Evolutionary conservation across 2,797 vertebrate species (phyloP), one percentile per base, ranked within the genome.

Genomic region (Cirrhinus mrigala): DNA sequence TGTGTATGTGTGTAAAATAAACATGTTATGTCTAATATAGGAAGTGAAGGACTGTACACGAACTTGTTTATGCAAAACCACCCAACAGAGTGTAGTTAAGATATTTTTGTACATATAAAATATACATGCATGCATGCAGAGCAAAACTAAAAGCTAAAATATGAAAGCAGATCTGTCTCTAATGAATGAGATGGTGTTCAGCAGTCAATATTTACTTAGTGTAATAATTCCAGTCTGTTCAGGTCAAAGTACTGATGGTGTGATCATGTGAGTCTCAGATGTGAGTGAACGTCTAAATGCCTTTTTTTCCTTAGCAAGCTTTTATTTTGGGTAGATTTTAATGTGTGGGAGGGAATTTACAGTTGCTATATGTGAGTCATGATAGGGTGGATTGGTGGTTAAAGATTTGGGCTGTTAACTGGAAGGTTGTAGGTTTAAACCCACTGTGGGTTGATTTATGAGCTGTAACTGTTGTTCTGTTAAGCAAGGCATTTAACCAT

Each of bases 201-300:
- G 69, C 33, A 75, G 58, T 58, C 44, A 56, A 8, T 80, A 44
- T 80, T 84, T 69, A 64, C 62, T 44, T n/a, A 22, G 40, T 8
- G 40, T 24, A 54, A 60, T 58, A 22, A 74, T 50, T 74, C 46
- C 4, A 48, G 24, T 48, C 18, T 69, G 44, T 70, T 77, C 37
- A 60, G 86, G 68, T 48, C 62, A 79, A 87, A 87, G 82, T 84
- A 62, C 88, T 80, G 20, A 22, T 22, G 76, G 66, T 54, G 70
- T 86, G 91, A 92, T 95, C 94, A 94, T 94, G 94, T 94, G 94
- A 94, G 93, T 62, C 66, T 90, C 81, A 83, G 88, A 83, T 86
- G 87, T 54, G 89, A 88, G 92, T 93, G 92, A 90, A 87, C 92
- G 92, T 89, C 54, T 83, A 87, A 87, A 91, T 66, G 33, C 40